Conservation (phyloP, 2,113 vertebrate genomes). For the Otocyon megalotis region DNA sequence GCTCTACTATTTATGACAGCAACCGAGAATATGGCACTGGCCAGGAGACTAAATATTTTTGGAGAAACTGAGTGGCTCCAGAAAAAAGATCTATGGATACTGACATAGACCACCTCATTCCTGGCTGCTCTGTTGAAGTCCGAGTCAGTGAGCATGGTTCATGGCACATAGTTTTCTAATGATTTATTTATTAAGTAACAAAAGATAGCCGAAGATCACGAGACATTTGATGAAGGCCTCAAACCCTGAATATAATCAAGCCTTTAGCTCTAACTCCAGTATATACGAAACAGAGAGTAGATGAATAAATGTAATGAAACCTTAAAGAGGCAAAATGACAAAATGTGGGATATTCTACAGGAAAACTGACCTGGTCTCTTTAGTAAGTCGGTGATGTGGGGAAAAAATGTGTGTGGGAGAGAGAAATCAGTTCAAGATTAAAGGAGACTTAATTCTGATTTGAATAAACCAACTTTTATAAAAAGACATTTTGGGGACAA, state of each 20-base stretch:
- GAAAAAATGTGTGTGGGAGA: background rate
- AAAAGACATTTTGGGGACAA: conserved; percentile 7
- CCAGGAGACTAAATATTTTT: background rate
- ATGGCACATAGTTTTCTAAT: conserved; percentile 1
- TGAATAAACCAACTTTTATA: conserved; percentile 3
- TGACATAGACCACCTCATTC: background rate
- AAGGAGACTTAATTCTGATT: conserved; percentile 25
- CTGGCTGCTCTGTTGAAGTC: background rate
- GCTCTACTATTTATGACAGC: background rate
- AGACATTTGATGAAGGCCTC: background rate
- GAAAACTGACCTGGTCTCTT: background rate
- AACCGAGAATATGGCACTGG: background rate
- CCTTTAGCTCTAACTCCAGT: conserved; percentile 40
- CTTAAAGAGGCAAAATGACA: background rate
- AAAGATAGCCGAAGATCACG: background rate
- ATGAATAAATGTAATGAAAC: conserved; percentile 48
- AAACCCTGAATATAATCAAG: conserved; percentile 5
- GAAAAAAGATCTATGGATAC: background rate
- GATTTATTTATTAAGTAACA: conserved; percentile 24
- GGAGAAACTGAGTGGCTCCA: background rate
- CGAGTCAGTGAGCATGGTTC: background rate
- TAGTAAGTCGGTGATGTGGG: background rate
- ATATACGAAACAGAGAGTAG: background rate
- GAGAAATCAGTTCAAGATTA: background rate
- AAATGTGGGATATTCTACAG: background rate